These are phyloP conservation scores for Ferrisia virgata DNA, from an alignment of 2,888 invertebrate species.

Conservation along the genomic window DNA sequence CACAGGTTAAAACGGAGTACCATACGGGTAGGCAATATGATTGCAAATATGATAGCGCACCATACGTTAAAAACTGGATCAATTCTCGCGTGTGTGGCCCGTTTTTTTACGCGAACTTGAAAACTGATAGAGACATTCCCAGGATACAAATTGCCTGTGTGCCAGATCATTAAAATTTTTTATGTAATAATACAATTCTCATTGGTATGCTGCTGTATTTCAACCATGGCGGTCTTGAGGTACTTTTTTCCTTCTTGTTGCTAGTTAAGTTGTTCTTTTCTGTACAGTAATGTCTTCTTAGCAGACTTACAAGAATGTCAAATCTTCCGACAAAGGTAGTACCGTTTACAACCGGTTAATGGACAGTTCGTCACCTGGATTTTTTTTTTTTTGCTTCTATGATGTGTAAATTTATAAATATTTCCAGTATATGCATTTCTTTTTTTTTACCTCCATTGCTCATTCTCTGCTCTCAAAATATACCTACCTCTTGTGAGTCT, in stretches of 20 bases:
- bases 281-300: conserved; percentile 33
- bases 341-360: conserved; percentile 45
- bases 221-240: conserved; percentile 42
- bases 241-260: conserved; percentile 33
- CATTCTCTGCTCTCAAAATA: neutral
- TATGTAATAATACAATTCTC: conserved; percentile 26
- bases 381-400: neutral
- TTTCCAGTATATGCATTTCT: neutral
- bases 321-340: conserved; percentile 45
- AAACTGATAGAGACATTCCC: conserved; percentile 44
- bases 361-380: conserved; percentile 42
- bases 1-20: no score
- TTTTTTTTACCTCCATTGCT: neutral
- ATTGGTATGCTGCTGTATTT: conserved; percentile 38
- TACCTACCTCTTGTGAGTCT: no score
- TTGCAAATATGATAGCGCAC: neutral
- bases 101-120: conserved; percentile 28
- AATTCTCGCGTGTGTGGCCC: conserved; percentile 41
- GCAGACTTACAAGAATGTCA: conserved; percentile 45
- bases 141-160: conserved; percentile 43
- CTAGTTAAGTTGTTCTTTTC: neutral
- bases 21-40: neutral
- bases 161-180: conserved; percentile 43
- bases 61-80: conserved; percentile 29
- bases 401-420: conserved; percentile 24